Percentiles rank a stretch among this genome's conserved stretches.
Evolutionary conservation across 2,888 invertebrate species (phyloP).

Genomic region (Ichneumoninae sp.): DNA sequence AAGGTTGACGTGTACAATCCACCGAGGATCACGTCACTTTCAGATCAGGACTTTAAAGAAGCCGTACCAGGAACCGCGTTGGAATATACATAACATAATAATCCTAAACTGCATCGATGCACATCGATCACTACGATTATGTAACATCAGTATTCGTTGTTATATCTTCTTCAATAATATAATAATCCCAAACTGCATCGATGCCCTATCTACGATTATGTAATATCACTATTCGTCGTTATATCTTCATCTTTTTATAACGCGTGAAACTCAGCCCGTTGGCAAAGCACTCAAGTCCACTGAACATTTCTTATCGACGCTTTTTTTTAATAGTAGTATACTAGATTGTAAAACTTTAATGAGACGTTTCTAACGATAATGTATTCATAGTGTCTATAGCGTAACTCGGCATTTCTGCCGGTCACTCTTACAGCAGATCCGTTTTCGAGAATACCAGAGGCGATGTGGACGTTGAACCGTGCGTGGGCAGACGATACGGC

Average conservation of each 20-base stretch:
- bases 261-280: neutral
- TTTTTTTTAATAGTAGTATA: neutral
- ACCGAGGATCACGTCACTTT: constrained; percentile 10
- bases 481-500: constrained; percentile 36
- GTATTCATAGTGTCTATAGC: neutral
- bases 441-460: constrained; percentile 24
- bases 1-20: constrained; percentile 35
- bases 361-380: constrained; percentile 2
- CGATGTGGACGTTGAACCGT: constrained; percentile 60
- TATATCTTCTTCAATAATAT: neutral
- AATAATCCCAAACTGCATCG: neutral
- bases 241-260: neutral
- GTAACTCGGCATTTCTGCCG: constrained; percentile 33
- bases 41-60: constrained; percentile 45
- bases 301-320: neutral
- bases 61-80: constrained; percentile 19
- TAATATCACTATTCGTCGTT: neutral
- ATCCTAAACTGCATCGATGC: neutral
- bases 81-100: neutral
- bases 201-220: neutral
- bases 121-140: neutral
- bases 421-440: constrained; percentile 30
- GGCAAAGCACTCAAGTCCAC: neutral
- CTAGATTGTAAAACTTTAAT: neutral
- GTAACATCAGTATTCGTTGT: neutral